Conservation (phyloP, 1,140 invertebrate genomes). For the Euura lappo region DNA sequence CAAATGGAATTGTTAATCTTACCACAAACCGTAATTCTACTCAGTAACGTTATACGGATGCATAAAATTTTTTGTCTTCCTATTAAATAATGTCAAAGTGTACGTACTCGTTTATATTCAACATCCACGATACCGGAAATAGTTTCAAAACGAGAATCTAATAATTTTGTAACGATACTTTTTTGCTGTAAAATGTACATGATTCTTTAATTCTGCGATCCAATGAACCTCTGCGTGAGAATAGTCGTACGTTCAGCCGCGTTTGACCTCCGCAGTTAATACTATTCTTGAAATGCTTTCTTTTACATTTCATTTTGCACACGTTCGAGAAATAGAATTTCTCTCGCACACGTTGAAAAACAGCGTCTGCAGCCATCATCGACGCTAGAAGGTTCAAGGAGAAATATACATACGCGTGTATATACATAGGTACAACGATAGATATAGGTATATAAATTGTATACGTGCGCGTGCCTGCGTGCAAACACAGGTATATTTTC, state of each 20-base stretch:
- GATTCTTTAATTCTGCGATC: neutral
- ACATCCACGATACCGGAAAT: no score
- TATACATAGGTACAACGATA: neutral
- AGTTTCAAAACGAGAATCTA: no score
- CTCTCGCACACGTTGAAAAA: neutral
- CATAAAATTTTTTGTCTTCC: no score
- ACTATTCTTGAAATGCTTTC: conserved; percentile 20
- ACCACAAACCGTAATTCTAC: neutral
- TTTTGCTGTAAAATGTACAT: no score
- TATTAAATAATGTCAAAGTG: no score
- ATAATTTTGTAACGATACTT: neutral
- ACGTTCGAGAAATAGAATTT: conserved; percentile 31
- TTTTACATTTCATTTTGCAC: conserved; percentile 32
- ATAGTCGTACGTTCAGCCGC: no score
- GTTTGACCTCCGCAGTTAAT: no score
- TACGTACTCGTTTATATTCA: no score
- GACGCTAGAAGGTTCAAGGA: neutral
- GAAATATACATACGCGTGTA: conserved; percentile 1
- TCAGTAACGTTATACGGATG: no score
- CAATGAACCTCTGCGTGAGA: no score
- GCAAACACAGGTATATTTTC: conserved; percentile 52
- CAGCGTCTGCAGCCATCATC: neutral
- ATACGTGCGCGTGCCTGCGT: conserved; percentile 17
- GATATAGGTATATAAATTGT: conserved; percentile 12
- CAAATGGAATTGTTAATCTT: neutral